Evolutionary conservation across 2,888 invertebrate genomes (phyloP).

Genomic region (Oscheius sp.): DNA sequence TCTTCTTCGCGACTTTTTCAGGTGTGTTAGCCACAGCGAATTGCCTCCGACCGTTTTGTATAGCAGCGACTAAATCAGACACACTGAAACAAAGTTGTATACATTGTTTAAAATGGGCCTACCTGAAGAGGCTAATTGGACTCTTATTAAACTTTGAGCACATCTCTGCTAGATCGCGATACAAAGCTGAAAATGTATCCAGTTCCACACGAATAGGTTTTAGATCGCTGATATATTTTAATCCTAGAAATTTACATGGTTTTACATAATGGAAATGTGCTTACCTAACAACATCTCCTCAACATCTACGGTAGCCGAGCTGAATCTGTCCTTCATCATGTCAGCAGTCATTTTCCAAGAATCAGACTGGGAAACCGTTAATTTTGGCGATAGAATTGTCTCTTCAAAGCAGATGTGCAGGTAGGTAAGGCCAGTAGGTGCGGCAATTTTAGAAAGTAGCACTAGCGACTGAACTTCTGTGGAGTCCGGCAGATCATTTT

Average conservation of each 20-base stretch:
- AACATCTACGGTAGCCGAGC: conserved; percentile 38
- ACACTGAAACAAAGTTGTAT: background rate
- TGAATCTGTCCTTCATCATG: conserved; percentile 43
- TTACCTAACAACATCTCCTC: conserved; percentile 49
- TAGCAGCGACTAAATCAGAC: conserved; percentile 24
- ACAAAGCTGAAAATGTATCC: conserved; percentile 30
- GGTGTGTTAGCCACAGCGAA: conserved; percentile 21
- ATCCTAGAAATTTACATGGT: conserved; percentile 8
- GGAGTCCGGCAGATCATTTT: conserved; percentile 27
- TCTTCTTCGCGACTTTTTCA: conserved; percentile 26
- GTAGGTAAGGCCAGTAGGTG: conserved; percentile 39
- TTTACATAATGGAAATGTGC: background rate
- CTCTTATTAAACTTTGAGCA: conserved; percentile 23
- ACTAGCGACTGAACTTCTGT: conserved; percentile 34
- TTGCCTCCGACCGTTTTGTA: conserved; percentile 15
- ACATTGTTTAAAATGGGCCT: too few relatives aligned
- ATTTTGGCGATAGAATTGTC: background rate
- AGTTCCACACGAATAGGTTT: conserved; percentile 40
- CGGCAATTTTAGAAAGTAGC: conserved; percentile 27
- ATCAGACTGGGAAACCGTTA: conserved; percentile 13
- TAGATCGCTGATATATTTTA: conserved; percentile 55
- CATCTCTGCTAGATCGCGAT: conserved; percentile 22
- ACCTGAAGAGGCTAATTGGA: conserved; percentile 38
- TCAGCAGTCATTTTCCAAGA: conserved; percentile 44
- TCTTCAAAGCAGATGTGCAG: conserved; percentile 49